A percentile compares a stretch with the other conserved stretches of the same genome.
These are phyloP conservation scores for Nothobranchius furzeri DNA, from an alignment of 2,113 vertebrate species.

Conservation along the genomic window DNA sequence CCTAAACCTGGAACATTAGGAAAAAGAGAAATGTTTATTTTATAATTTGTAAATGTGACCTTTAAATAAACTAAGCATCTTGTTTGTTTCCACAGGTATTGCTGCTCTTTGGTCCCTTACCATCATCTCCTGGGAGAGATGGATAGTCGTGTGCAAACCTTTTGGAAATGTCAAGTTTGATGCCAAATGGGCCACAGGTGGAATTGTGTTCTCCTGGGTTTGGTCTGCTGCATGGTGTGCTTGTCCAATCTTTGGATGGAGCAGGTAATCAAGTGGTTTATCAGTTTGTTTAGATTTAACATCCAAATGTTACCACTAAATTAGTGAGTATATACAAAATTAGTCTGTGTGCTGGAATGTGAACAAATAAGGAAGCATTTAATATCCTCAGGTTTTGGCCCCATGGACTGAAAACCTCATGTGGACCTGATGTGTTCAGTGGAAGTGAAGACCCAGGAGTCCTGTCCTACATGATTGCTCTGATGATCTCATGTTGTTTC, in stretches of 20 bases:
- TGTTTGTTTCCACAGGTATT: slow-evolving; percentile 76
- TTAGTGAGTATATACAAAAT: neutral
- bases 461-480: slow-evolving; percentile 85
- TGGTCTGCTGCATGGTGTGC: slow-evolving; percentile 84
- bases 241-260: slow-evolving; percentile 89
- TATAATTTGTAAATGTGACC: too few relatives aligned
- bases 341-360: neutral
- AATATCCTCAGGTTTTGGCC: slow-evolving; percentile 84
- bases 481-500: slow-evolving; percentile 86
- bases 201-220: slow-evolving; percentile 86
- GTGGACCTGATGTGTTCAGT: slow-evolving; percentile 90
- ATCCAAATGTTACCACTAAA: neutral
- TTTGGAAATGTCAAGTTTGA: slow-evolving; percentile 92
- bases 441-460: slow-evolving; percentile 85
- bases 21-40: too few relatives aligned
- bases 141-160: slow-evolving; percentile 93
- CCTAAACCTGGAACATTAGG: too few relatives aligned
- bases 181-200: slow-evolving; percentile 81
- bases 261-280: slow-evolving; percentile 76
- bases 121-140: slow-evolving; percentile 91
- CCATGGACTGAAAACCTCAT: slow-evolving; percentile 89
- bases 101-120: slow-evolving; percentile 87
- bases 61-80: too few relatives aligned
- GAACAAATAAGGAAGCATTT: neutral
- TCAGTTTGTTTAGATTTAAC: neutral